These are phyloP conservation scores for Dicranocentrus wangi DNA, from an alignment of 2,888 invertebrate genomes.

Conservation along the genomic window DNA sequence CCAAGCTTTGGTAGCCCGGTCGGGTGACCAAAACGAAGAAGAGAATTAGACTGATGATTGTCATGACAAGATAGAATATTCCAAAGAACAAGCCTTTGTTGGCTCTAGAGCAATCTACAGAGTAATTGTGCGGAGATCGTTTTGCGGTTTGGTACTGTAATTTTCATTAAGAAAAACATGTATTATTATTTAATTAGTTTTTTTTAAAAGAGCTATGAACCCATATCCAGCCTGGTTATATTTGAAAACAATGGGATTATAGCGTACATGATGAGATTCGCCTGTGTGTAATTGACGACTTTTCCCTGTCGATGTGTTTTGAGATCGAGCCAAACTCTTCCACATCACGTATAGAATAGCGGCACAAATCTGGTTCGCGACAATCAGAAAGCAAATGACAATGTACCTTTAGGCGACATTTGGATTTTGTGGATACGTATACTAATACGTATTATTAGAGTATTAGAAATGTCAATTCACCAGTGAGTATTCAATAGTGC, in stretches of 20 bases:
- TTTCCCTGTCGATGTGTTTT: slow-evolving; percentile 15
- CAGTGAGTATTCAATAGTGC: slow-evolving; percentile 91
- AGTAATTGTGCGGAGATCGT: slow-evolving; percentile 82
- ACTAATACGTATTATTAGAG: no score
- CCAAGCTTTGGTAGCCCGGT: slow-evolving; percentile 84
- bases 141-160: slow-evolving; percentile 64
- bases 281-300: slow-evolving; percentile 52
- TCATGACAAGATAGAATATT: slow-evolving; percentile 88
- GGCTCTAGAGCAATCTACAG: slow-evolving; percentile 94
- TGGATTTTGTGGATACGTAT: no score
- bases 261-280: slow-evolving; percentile 64
- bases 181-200: no score
- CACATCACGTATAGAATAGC: slow-evolving; percentile 93
- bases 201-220: no score
- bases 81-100: slow-evolving; percentile 95
- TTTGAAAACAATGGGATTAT: not conserved
- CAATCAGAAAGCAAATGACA: not conserved
- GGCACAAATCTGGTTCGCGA: slow-evolving; percentile 81
- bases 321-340: slow-evolving; percentile 79
- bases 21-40: slow-evolving; percentile 91
- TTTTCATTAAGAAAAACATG: not conserved
- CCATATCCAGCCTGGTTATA: no score
- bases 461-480: no score
- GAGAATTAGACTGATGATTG: slow-evolving; percentile 91
- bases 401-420: not conserved